Conservation (phyloP, 2,113 vertebrate genomes). For the Phylloscopus trochiloides region DNA sequence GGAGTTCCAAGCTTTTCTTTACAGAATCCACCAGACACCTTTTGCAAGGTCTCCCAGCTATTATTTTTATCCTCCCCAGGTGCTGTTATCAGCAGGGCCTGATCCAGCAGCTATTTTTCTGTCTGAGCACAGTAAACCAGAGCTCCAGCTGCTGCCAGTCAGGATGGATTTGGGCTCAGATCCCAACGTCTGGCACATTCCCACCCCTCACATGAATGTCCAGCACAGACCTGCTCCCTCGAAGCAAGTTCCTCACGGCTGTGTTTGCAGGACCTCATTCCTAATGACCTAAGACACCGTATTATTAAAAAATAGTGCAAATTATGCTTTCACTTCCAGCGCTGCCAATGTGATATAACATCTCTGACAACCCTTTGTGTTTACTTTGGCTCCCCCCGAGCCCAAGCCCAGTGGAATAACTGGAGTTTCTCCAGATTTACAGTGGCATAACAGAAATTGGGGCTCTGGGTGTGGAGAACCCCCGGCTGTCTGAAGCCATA, state of each 20-base stretch:
- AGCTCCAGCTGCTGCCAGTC: not conserved
- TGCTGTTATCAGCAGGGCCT: not conserved
- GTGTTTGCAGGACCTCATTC: slow-evolving; percentile 2
- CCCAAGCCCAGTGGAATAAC: not conserved
- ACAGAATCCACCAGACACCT: not conserved
- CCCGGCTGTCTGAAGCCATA: not conserved
- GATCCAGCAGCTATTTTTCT: not conserved
- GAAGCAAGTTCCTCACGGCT: not conserved
- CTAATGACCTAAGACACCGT: slow-evolving; percentile 24
- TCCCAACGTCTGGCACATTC: not conserved
- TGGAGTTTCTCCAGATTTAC: slow-evolving; percentile 33
- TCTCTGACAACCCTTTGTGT: slow-evolving; percentile 34
- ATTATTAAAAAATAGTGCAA: slow-evolving; percentile 45
- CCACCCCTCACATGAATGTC: not conserved
- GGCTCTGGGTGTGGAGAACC: not conserved
- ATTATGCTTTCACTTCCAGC: slow-evolving; percentile 17
- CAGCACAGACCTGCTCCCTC: not conserved
- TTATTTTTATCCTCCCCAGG: not conserved
- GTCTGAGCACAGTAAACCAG: not conserved
- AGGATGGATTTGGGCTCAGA: not conserved
- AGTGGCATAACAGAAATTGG: not conserved
- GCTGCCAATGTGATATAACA: not conserved
- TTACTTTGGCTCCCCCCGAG: slow-evolving; percentile 33
- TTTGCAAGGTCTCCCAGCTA: not conserved
- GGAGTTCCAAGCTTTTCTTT: not conserved